phyloP scores from a whole-genome alignment of 2,888 invertebrate genomes.

The Idaea aversata region DNA sequence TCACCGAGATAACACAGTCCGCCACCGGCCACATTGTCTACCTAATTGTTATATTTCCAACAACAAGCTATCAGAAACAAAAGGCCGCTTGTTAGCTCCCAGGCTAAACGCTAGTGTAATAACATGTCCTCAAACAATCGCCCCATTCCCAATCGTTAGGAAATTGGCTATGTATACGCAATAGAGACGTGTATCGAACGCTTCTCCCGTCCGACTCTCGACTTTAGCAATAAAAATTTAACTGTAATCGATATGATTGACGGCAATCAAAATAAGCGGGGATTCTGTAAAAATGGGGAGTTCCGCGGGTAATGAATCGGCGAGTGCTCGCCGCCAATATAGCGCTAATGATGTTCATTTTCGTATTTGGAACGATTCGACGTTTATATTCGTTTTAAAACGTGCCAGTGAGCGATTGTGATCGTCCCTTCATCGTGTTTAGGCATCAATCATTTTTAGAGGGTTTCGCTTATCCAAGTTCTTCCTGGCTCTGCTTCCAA shows the following conservation, averaged over 20 bases:
- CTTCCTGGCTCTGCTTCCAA: constrained; percentile 70
- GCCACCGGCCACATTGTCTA: constrained; percentile 61
- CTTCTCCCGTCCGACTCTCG: constrained; percentile 52
- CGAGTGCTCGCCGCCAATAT: constrained; percentile 54
- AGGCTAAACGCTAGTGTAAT: constrained; percentile 72
- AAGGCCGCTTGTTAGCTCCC: constrained; percentile 62
- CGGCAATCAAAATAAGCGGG: constrained; percentile 51
- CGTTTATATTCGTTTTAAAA: constrained; percentile 79
- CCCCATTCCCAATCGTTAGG: constrained; percentile 69
- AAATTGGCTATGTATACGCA: constrained; percentile 63
- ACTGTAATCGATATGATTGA: constrained; percentile 53
- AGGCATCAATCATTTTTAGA: constrained; percentile 81
- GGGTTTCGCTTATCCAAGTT: constrained; percentile 80
- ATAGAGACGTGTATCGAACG: constrained; percentile 48
- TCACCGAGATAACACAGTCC: constrained; percentile 60
- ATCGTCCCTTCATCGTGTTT: constrained; percentile 52
- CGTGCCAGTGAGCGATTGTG: constrained; percentile 57
- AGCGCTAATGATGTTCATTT: constrained; percentile 77
- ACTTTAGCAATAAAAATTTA: constrained; percentile 32
- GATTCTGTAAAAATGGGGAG: constrained; percentile 36
- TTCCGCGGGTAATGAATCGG: constrained; percentile 62
- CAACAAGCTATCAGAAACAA: constrained; percentile 73
- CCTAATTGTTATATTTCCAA: constrained; percentile 74
- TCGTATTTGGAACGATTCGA: constrained; percentile 69
- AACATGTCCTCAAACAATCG: constrained; percentile 77